Evolutionary conservation across 2,113 vertebrate species (phyloP), one percentile per base, ranked within the genome.

Genomic region (Heloderma charlesbogerti): DNA sequence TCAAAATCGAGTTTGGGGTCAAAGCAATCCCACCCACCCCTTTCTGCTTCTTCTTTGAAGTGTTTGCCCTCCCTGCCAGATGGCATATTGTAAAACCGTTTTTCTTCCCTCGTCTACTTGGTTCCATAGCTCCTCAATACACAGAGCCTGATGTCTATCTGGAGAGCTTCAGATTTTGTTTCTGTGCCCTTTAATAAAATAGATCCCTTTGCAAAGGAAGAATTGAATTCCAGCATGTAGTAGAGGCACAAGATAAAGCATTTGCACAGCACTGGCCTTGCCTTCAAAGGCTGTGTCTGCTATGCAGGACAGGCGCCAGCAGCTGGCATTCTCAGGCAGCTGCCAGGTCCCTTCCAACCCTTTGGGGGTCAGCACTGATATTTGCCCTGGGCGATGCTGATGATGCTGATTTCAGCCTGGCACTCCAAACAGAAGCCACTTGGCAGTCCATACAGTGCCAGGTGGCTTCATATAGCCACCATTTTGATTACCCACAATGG

Each of bases 1-100:
- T 96, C 90, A 91, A 90, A 91, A 72, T 91, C 92, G 79, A 94
- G 51, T 84, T 93, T 87, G 86, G 87, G 45, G n/a, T 91, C 92
- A 89, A 92, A 94, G 66, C 83, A 90, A 85, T 84, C 84, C 37
- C 72, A 25, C 57, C 1, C 51, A 16, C 60, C 60, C 60, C 27
- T 43, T 31, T 74, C 20, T 31, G 6, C 27, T n/a, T 31, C 77
- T 63, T 45, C 54, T 66, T 90, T 83, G 66, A 89, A 83, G 45
- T 8, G 3, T n/a, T 69, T 67, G 27, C 5, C 27, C 18, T 3
- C 25, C 29, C 82, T 34, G 29, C 91, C 93, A 91, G 89, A 94
- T 92, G 93, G 72, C 69, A 51, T 40, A 85, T 83, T 92, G 22
- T 69, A 63, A 89, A 92, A 92, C n/a, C 0, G 90, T 91, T 95